A percentile compares a stretch with the other conserved stretches of the same genome.
These are phyloP conservation scores for Crotalus helleri DNA, from an alignment of 2,113 vertebrate genomes.

Conservation along the genomic window DNA sequence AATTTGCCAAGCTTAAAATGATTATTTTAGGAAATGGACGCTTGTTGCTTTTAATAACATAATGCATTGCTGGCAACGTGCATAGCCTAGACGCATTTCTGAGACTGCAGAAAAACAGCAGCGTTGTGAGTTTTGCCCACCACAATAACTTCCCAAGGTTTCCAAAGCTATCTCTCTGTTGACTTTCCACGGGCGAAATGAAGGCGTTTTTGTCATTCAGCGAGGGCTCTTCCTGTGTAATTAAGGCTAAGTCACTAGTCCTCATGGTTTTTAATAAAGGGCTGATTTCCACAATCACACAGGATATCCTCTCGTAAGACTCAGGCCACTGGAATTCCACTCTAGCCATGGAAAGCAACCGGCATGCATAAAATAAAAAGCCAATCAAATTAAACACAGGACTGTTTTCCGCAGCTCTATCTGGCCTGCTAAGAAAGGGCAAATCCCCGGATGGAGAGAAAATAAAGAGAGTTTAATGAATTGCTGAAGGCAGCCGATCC, in stretches of 20 bases:
- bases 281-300: not conserved
- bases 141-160: not conserved
- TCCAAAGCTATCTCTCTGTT: not conserved
- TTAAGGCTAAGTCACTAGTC: not conserved
- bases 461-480: not conserved
- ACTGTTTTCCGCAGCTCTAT: not conserved
- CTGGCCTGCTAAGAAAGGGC: not conserved
- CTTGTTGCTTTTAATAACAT: not conserved
- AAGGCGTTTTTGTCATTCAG: not conserved
- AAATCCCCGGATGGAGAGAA: not conserved
- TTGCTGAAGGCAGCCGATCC: slow-evolving; percentile 26
- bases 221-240: not conserved
- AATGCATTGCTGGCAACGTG: rapidly evolving
- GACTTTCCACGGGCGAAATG: not conserved
- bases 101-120: slow-evolving; percentile 25
- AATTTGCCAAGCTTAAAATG: not conserved
- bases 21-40: not conserved
- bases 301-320: not conserved
- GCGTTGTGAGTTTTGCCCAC: not conserved
- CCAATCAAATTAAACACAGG: not conserved
- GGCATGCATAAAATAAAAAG: not conserved
- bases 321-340: not conserved
- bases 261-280: not conserved
- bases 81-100: not conserved
- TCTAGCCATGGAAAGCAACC: not conserved